Conservation (phyloP, 2,888 invertebrate species). For the Gonocerus acuteangulatus region DNA sequence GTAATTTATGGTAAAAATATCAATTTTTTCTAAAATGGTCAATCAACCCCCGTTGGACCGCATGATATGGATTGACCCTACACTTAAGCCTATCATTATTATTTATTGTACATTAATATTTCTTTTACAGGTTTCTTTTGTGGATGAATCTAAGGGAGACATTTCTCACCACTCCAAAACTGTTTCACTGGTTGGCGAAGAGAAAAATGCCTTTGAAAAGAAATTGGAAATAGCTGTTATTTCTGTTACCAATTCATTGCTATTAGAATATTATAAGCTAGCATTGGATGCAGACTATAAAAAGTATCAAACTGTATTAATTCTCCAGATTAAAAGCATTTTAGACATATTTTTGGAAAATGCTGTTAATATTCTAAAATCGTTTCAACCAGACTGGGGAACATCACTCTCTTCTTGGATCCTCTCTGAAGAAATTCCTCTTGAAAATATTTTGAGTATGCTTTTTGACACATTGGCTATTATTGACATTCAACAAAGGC, state of each 20-base stretch:
- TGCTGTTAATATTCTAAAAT: neutral
- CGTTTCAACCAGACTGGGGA: slow-evolving; percentile 3
- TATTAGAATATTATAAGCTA: slow-evolving; percentile 4
- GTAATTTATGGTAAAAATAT: too few relatives aligned
- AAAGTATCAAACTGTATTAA: neutral
- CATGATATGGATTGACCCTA: too few relatives aligned
- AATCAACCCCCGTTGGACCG: too few relatives aligned
- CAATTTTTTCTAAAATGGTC: too few relatives aligned
- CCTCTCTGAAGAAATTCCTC: slow-evolving; percentile 47
- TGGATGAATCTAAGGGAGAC: slow-evolving; percentile 1
- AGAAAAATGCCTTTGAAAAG: slow-evolving; percentile 6
- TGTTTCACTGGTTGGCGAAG: neutral
- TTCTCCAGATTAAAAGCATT: slow-evolving; percentile 9
- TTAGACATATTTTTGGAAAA: neutral
- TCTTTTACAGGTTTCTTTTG: slow-evolving; percentile 8
- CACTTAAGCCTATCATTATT: too few relatives aligned
- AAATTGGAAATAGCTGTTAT: slow-evolving; percentile 1
- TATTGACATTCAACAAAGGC: slow-evolving; percentile 40
- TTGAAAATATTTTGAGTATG: slow-evolving; percentile 53
- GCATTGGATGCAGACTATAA: slow-evolving; percentile 1
- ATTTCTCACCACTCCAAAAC: neutral
- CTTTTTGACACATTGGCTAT: slow-evolving; percentile 55
- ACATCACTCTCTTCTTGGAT: slow-evolving; percentile 46
- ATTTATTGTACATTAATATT: too few relatives aligned
- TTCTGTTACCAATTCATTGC: neutral